Base-by-base conservation (phyloP, 2,888 invertebrate species). In the Scaeva pyrastri region DNA sequence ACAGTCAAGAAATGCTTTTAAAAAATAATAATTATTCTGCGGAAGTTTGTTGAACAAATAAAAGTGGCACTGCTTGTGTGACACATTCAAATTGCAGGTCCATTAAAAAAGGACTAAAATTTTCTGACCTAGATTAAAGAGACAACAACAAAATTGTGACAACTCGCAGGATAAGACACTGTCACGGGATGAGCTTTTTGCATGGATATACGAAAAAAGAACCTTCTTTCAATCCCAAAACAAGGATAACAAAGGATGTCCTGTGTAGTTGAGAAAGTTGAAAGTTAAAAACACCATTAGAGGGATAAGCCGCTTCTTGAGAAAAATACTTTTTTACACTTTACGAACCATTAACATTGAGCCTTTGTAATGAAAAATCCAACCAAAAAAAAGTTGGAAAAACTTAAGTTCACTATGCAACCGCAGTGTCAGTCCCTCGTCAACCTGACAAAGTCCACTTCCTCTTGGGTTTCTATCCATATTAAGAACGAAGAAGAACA, bases 351-450 rank as follows among this genome's bases (percentile, higher is more conserved):
- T 43, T 62, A 62, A 23, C 43, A 31, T 19, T 19, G 12, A 36
- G 31, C 31, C 48, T 36, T 48, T 48, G 31, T 48, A 48, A 36
- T 19, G 12, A 31, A 56, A 56, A 45, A 45, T 10, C 12, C 36
- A 16, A 43, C 21, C 12, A 39, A 39, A 6, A 43, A 43, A 43
- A 43, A 8, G n/a, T n/a, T n/a, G n/a, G n/a, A n/a, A 6, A 39
- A 60, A 52, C 14, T 39, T 39, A 68, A 52, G 21, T 66, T 73
- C 72, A 19, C 39, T 48, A 48, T 41, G 12, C 56, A 75, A 39
- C 68, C 60, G 66, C 66, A 60, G 66, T 80, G 75, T 75, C 80
- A 68, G 74, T 50, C 50, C 58, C 52, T 80, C 74, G 58, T 70
- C 71, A 70, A 31, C 64, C 48, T 64, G 52, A 12, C 56, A 56